Evolutionary conservation across 2,113 vertebrate species (phyloP), one percentile per base, ranked within the genome.

Genomic region (Clarias gariepinus): DNA sequence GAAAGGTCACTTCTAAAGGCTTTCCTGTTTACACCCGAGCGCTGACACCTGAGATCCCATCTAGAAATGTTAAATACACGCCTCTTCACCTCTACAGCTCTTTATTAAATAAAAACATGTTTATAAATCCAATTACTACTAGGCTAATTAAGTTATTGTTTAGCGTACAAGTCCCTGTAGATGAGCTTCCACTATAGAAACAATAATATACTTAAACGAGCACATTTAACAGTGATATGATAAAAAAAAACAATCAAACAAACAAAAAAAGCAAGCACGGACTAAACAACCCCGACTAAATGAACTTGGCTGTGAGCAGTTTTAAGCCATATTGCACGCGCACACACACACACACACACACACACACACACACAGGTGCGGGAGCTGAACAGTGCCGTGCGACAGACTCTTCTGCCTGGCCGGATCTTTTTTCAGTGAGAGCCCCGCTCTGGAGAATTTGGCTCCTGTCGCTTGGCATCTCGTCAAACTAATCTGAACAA

Each of bases 401-500:
- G 92, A 47, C 47, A 90, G 93, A 95, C 93, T 94, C 94, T 95
- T 95, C 94, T 94, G 95, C 95, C 93, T 94, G 95, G 94, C 94
- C 94, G 95, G 92, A 86, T 91, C 93, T 91, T 93, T 95, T 96
- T 94, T 94, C 91, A 93, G 91, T 90, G 94, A 95, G 95, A 95
- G 94, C 94, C 94, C 89, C 57, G 94, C 93, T 92, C n/a, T 90
- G 91, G 91, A 89, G 93, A 94, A 94, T 93, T 95, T 95, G 94
- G 94, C 94, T 95, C 94, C 92, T 93, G 94, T 94, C 94, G 88
- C 91, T 93, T 95, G 95, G 95, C 95, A 95, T 95, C 94, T 95
- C 89, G 93, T 96, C 95, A 96, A 95, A 92, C 93, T 91, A 94
- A 94, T 95, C 94, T 94, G 94, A 96, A 95, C 95, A 96, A 94